phyloP scores from a whole-genome alignment of 2,113 vertebrate genomes.

The Chionodraco myersi region DNA sequence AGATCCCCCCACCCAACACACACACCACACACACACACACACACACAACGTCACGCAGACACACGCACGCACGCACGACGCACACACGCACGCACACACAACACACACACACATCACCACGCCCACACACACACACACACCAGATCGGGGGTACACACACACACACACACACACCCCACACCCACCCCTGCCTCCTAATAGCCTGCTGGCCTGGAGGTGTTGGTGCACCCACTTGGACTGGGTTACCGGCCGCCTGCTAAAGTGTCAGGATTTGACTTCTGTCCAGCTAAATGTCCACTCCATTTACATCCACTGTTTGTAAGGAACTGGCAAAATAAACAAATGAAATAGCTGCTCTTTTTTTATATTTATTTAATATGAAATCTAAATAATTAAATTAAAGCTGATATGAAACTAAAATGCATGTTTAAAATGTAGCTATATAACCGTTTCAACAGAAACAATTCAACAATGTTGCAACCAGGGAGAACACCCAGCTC shows the following conservation, averaged over 20 bases:
- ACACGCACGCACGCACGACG: too few species aligned
- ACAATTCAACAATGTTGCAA: background rate
- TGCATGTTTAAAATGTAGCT: background rate
- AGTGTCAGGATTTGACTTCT: constrained; percentile 60
- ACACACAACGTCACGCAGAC: too few species aligned
- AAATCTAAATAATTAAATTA: background rate
- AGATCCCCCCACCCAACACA: constrained; percentile 9
- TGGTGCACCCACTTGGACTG: constrained; percentile 45
- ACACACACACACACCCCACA: constrained; percentile 19
- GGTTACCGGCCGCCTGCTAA: constrained; percentile 34
- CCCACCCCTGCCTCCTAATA: constrained; percentile 50
- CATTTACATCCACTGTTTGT: constrained; percentile 15
- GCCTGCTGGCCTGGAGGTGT: constrained; percentile 62
- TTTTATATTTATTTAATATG: background rate
- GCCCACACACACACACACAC: too few species aligned
- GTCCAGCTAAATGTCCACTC: constrained; percentile 47
- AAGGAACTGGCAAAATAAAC: constrained; percentile 3
- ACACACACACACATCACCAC: too few species aligned
- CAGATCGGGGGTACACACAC: too few species aligned
- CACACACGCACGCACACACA: too few species aligned
- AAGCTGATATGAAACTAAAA: background rate
- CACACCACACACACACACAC: background rate
- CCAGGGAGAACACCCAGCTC: too few species aligned
- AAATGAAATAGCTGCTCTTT: background rate
- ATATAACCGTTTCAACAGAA: background rate